These are phyloP conservation scores for Octomys mimax DNA, from an alignment of 2,797 vertebrate genomes.

Conservation along the genomic window DNA sequence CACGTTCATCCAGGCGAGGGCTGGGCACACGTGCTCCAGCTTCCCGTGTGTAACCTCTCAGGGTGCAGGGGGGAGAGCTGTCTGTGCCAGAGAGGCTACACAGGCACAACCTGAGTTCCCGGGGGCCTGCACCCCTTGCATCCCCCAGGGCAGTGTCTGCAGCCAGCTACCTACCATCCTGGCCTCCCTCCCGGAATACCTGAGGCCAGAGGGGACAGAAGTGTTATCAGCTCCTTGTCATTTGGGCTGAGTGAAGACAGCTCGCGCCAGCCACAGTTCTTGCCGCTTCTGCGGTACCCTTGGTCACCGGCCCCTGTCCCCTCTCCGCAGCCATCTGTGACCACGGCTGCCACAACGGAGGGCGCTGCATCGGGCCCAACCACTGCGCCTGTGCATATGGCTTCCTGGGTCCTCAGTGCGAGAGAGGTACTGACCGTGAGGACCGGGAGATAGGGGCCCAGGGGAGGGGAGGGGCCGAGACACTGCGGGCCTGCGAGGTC, in stretches of 20 bases:
- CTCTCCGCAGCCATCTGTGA: slow-evolving; percentile 59
- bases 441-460: neutral
- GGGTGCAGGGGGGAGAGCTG: slow-evolving; percentile 94
- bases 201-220: neutral
- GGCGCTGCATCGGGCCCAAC: slow-evolving; percentile 58
- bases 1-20: neutral
- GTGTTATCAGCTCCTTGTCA: neutral
- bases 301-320: neutral
- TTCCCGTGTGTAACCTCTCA: neutral
- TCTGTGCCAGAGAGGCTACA: slow-evolving; percentile 94
- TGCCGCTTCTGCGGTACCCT: neutral
- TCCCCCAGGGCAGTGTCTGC: neutral
- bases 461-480: neutral
- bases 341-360: slow-evolving; percentile 33
- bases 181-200: neutral
- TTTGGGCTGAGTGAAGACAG: neutral
- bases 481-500: neutral
- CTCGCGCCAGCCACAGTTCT: neutral
- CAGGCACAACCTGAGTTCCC: slow-evolving; percentile 94
- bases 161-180: neutral
- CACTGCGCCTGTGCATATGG: slow-evolving; percentile 64
- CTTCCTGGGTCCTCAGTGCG: slow-evolving; percentile 70
- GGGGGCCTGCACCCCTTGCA: accelerated
- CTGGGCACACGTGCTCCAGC: accelerated
- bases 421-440: slow-evolving; percentile 53